Conservation (phyloP, 2,888 invertebrate genomes). For the Drosophila bunnanda region DNA sequence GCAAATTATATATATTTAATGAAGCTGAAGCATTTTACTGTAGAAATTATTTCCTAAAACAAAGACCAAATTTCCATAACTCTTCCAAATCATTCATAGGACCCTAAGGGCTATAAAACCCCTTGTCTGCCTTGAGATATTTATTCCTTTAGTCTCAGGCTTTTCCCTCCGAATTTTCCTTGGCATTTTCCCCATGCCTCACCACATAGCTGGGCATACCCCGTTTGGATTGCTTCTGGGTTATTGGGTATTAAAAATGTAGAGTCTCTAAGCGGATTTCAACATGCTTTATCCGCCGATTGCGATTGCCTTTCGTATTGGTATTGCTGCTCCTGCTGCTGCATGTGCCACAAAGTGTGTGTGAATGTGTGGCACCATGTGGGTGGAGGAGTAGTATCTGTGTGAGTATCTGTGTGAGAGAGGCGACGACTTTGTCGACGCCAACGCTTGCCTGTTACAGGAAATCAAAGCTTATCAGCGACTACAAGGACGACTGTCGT, state of each 20-base stretch:
- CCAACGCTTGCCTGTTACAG: conserved; percentile 48
- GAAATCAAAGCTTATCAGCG: conserved; percentile 60
- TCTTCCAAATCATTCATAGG: neutral
- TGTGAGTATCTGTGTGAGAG: conserved; percentile 23
- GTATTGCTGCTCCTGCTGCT: conserved; percentile 22
- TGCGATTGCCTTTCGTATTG: conserved; percentile 39
- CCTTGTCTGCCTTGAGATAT: neutral
- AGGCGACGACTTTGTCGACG: conserved; percentile 50
- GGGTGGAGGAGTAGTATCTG: conserved; percentile 7
- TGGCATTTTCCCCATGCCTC: neutral
- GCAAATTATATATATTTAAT: neutral
- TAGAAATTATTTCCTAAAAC: neutral
- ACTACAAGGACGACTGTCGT: conserved; percentile 53
- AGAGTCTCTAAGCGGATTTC: conserved; percentile 51
- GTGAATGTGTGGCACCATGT: conserved; percentile 19
- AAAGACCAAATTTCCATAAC: neutral
- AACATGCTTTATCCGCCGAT: conserved; percentile 42
- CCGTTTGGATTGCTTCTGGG: conserved; percentile 16
- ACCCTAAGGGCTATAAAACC: neutral
- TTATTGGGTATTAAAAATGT: conserved; percentile 47
- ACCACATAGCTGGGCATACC: conserved; percentile 20
- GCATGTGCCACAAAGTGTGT: conserved; percentile 21
- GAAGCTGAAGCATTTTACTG: too few relatives aligned
- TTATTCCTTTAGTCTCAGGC: neutral
- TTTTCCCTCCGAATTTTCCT: conserved; percentile 3